Conservation (phyloP, 92 coral and sea anemone genomes). For the Galaxea fascicularis region DNA sequence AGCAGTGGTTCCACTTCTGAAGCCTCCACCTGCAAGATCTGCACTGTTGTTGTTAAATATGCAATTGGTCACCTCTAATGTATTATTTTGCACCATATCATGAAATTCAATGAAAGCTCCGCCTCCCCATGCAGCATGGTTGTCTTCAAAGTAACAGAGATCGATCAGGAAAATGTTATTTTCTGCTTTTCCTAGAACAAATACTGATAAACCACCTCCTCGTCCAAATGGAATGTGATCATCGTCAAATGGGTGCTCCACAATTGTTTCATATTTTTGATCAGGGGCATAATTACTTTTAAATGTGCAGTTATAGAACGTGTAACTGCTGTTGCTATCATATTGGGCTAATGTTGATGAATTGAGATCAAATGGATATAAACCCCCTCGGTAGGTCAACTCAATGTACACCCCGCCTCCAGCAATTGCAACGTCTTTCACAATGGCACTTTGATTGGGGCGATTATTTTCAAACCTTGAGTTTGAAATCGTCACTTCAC, state of each 20-base stretch:
- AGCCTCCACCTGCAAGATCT: constrained; percentile 80
- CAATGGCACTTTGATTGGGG: constrained; percentile 14
- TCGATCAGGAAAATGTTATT: constrained; percentile 51
- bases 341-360: constrained; percentile 18
- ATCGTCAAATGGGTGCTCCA: constrained; percentile 36
- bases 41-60: constrained; percentile 63
- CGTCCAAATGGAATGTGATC: constrained; percentile 79
- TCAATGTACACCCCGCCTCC: constrained; percentile 89
- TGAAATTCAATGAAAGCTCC: constrained; percentile 77
- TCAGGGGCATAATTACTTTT: constrained; percentile 66
- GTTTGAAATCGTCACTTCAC: constrained; percentile 53
- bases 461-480: constrained; percentile 59
- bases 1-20: constrained; percentile 66
- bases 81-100: constrained; percentile 61
- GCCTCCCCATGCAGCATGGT: constrained; percentile 83
- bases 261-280: constrained; percentile 35
- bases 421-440: constrained; percentile 38
- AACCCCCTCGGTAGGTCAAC: constrained; percentile 61
- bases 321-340: constrained; percentile 51
- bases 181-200: constrained; percentile 55
- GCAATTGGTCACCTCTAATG: constrained; percentile 46
- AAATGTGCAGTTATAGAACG: constrained; percentile 72
- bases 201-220: constrained; percentile 84
- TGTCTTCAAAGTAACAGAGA: constrained; percentile 66
- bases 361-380: constrained; percentile 44